phyloP scores from a whole-genome alignment of 2,797 vertebrate genomes.

The Bufotes viridis region DNA sequence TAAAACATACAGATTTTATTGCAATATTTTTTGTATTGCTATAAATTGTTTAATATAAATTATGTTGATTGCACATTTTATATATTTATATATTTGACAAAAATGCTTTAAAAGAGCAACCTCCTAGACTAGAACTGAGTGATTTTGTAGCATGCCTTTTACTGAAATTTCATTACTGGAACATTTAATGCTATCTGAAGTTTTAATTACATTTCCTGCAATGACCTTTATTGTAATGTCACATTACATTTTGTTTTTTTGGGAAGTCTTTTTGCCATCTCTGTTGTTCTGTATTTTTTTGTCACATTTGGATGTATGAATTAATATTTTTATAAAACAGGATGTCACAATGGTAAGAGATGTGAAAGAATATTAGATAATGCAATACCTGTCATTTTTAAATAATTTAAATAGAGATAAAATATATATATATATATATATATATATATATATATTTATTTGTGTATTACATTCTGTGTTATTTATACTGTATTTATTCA shows the following conservation, averaged over 20 bases:
- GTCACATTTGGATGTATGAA: background rate
- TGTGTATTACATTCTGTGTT: too few species aligned
- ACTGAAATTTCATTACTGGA: conserved; percentile 44
- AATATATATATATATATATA: too few species aligned
- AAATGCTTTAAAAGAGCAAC: conserved; percentile 25
- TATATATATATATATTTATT: too few species aligned
- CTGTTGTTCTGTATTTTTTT: conserved; percentile 28
- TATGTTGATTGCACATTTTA: too few species aligned
- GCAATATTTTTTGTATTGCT: too few species aligned
- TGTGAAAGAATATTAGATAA: background rate
- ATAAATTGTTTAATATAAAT: too few species aligned
- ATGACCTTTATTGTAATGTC: conserved; percentile 47
- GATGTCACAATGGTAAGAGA: background rate
- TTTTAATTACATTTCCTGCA: conserved; percentile 53
- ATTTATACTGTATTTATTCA: too few species aligned
- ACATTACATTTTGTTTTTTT: conserved; percentile 35
- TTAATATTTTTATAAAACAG: conserved; percentile 35
- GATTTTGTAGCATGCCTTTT: conserved; percentile 27
- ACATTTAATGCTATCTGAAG: conserved; percentile 42
- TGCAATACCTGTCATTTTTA: too few species aligned
- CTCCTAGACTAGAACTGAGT: background rate
- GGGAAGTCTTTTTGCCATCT: conserved; percentile 21
- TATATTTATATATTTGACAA: background rate
- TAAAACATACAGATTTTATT: too few species aligned
- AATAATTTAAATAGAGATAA: too few species aligned